Evolutionary conservation across 2,888 invertebrate species (phyloP).

Genomic region (Diarsia brunnea): DNA sequence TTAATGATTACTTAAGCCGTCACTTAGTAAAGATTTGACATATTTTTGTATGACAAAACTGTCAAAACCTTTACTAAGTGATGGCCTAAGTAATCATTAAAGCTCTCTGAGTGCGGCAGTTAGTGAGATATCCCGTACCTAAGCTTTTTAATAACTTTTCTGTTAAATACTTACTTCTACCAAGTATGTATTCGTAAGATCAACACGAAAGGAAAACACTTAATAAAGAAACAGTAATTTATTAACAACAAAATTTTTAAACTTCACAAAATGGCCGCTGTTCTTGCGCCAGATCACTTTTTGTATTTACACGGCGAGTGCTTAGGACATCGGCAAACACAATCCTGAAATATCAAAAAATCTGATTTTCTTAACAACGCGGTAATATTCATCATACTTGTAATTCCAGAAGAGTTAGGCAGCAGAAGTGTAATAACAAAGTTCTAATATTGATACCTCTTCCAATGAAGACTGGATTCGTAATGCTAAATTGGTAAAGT

Average conservation of each 20-base stretch:
- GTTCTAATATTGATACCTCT: not conserved
- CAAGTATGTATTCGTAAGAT: not conserved
- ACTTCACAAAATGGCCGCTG: not conserved
- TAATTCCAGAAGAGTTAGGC: not conserved
- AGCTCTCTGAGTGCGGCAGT: too few relatives aligned
- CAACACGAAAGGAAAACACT: not conserved
- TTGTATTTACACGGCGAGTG: not conserved
- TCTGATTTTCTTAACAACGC: not conserved
- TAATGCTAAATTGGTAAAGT: too few relatives aligned
- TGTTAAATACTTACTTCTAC: not conserved
- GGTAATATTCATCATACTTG: not conserved
- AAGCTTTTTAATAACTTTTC: not conserved
- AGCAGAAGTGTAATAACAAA: not conserved
- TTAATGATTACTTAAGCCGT: too few relatives aligned
- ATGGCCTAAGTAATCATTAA: too few relatives aligned
- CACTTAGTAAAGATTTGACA: too few relatives aligned
- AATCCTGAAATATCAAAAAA: constrained; percentile 5
- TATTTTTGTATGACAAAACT: too few relatives aligned
- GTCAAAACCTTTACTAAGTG: too few relatives aligned
- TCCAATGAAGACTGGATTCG: too few relatives aligned
- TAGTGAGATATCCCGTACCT: too few relatives aligned
- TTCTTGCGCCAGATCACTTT: not conserved
- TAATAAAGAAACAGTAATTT: not conserved
- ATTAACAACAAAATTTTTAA: not conserved
- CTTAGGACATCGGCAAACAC: not conserved